Evolutionary conservation across 2,888 invertebrate genomes (phyloP).

Genomic region (Brachypalpus laphriformis): DNA sequence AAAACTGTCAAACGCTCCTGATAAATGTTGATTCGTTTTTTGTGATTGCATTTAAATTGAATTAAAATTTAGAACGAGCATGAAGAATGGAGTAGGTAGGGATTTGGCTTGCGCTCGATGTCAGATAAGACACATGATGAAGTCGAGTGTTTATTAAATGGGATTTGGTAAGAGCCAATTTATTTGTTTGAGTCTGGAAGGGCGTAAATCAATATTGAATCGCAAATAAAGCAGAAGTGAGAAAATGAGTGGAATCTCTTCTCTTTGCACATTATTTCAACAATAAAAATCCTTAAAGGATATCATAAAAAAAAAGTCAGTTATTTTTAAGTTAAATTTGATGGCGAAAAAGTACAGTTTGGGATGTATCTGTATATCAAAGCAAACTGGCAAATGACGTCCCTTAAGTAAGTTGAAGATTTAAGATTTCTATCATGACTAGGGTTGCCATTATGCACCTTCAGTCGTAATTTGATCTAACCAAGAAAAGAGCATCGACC

Average conservation of each 20-base stretch:
- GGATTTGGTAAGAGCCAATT: neutral
- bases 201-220: neutral
- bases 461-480: no score
- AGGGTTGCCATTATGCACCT: no score
- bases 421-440: no score
- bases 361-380: no score
- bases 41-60: slow-evolving; percentile 70
- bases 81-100: slow-evolving; percentile 13
- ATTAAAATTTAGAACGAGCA: slow-evolving; percentile 52
- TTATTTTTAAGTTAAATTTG: neutral
- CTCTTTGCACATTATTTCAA: neutral
- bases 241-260: neutral
- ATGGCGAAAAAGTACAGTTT: neutral
- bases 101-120: slow-evolving; percentile 6
- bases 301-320: neutral
- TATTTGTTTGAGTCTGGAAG: neutral
- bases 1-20: slow-evolving; percentile 57
- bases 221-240: neutral
- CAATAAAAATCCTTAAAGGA: neutral
- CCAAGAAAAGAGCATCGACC: no score
- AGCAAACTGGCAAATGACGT: no score
- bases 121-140: slow-evolving; percentile 26
- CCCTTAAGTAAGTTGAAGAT: no score
- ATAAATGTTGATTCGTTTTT: slow-evolving; percentile 64
- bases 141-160: slow-evolving; percentile 25